A percentile compares a stretch with the other conserved stretches of the same genome.
phyloP scores from a whole-genome alignment of 2,888 invertebrate genomes.

The Xylota sylvarum region DNA sequence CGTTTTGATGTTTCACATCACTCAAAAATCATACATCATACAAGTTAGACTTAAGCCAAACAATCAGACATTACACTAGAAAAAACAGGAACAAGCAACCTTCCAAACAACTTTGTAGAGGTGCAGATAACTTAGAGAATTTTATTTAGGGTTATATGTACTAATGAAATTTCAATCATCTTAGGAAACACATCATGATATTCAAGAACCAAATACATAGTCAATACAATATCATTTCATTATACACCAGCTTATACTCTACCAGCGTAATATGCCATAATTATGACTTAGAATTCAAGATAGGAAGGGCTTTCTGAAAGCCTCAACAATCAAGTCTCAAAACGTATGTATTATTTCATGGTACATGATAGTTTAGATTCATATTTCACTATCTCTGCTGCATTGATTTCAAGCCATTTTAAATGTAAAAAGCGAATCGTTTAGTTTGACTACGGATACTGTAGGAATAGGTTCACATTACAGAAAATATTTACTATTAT shows the following conservation, averaged over 20 bases:
- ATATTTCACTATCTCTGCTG: background rate
- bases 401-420: too few relatives aligned
- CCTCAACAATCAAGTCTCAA: conserved; percentile 12
- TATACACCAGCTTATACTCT: background rate
- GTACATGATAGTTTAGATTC: conserved; percentile 9
- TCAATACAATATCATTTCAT: background rate
- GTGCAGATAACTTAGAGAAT: background rate
- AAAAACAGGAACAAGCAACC: background rate
- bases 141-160: background rate
- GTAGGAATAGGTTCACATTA: too few relatives aligned
- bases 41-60: background rate
- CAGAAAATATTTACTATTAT: too few relatives aligned
- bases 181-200: background rate
- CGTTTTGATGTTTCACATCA: background rate
- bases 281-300: background rate
- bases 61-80: conserved; percentile 1
- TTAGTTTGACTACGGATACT: too few relatives aligned
- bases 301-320: background rate
- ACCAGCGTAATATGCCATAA: background rate
- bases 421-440: too few relatives aligned
- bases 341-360: conserved; percentile 11
- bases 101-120: background rate
- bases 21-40: background rate
- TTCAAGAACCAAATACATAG: background rate
- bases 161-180: background rate